Percentiles rank a stretch among this genome's conserved stretches.
Evolutionary conservation across 2,113 vertebrate genomes (phyloP).

Genomic region (Antechinus flavipes): DNA sequence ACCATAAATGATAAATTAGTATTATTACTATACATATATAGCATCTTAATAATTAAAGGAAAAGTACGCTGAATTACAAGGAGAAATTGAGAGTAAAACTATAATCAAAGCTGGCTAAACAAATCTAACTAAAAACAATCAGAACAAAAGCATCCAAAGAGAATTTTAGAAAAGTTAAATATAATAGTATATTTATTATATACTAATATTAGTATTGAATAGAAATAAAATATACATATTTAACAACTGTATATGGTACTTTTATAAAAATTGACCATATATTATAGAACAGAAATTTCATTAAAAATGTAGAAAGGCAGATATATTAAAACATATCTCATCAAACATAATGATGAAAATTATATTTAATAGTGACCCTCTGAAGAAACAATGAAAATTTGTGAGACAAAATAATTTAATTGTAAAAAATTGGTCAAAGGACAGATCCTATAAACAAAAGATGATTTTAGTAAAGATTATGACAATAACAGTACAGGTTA

Average conservation of each 20-base stretch:
- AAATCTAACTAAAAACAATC: not conserved
- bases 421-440: not conserved
- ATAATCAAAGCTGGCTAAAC: not conserved
- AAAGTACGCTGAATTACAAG: not conserved
- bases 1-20: not conserved
- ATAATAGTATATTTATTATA: no score
- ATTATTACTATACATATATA: not conserved
- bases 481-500: not conserved
- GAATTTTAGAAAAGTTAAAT: no score
- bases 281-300: not conserved
- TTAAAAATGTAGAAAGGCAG: not conserved
- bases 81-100: not conserved
- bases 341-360: not conserved
- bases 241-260: not conserved
- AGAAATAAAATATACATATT: not conserved
- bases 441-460: not conserved
- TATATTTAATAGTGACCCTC: not conserved
- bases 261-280: not conserved
- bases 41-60: not conserved
- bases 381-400: not conserved
- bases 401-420: not conserved
- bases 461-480: not conserved
- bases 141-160: not conserved
- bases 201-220: not conserved
- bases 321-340: not conserved